Evolutionary conservation across 2,888 invertebrate genomes (phyloP), one percentile per base, ranked within the genome.

Genomic region (Sycophila texana): DNA sequence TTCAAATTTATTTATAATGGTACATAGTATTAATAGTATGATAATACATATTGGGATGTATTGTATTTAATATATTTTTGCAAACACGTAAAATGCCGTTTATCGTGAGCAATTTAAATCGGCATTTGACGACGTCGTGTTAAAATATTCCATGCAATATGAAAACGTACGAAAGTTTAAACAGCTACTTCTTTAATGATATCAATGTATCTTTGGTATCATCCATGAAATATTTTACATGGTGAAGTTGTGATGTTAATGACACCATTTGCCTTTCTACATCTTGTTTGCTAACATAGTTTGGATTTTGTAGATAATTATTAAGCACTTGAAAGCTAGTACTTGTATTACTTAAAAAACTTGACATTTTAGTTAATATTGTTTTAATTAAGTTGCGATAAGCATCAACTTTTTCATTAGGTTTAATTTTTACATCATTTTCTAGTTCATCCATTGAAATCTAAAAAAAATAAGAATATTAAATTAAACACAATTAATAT

Each of bases 401-500:
- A 39, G 10, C 10, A n/a, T 72, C 18, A n/a, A 16, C 18, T 4
- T 14, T 47, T 5, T 47, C 61, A 4, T 72, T 51, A 1, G n/a
- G 16, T 12, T 47, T 2, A 0, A 26, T 10, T 14, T 26, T 22
- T 5, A 22, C 13, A 26, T 14, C 7, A 5, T 16, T 26, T 13
- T 58, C 47, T 1, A 63, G 13, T 2, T 18, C 58, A 16, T 16
- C 39, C 4, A 58, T 13, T 0, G 71, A 26, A 4, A 60, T 14
- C 71, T 71, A 47, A 58, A 57, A 47, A 26, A 22, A 22, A 4
- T 14, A 16, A 55, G 30, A 16, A 68, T n/a, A n/a, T 53, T 55
- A 1, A 7, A 20, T 47, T 55, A 26, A 53, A 22, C 13, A 7
- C 16, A n/a, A 53, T n/a, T 53, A n/a, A 0, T 53, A 53, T 16